Evolutionary conservation across 2,888 invertebrate genomes (phyloP).

Genomic region (Peribatodes rhomboidaria): DNA sequence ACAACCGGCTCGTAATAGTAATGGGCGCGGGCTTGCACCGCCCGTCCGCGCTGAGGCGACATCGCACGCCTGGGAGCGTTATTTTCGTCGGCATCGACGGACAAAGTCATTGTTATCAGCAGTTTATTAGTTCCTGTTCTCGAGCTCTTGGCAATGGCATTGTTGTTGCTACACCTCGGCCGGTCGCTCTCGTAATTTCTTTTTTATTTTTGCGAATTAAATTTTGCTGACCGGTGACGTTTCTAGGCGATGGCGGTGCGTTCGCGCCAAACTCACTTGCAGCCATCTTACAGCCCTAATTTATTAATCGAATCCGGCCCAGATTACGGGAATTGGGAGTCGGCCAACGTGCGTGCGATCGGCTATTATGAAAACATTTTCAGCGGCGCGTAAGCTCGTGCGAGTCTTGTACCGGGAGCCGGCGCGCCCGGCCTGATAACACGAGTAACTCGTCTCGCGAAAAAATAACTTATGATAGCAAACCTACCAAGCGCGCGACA

Average conservation of each 20-base stretch:
- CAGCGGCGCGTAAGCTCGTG: conserved; percentile 64
- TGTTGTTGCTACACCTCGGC: conserved; percentile 55
- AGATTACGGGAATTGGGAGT: conserved; percentile 68
- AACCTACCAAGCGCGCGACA: too few species aligned
- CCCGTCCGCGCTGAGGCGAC: conserved; percentile 53
- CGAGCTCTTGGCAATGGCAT: conserved; percentile 78
- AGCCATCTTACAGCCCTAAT: conserved; percentile 50
- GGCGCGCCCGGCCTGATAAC: conserved; percentile 30
- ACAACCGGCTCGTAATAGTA: conserved; percentile 50
- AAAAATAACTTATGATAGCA: not conserved
- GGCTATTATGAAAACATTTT: conserved; percentile 76
- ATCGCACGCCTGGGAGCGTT: conserved; percentile 74
- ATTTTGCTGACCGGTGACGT: not conserved
- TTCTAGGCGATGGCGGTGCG: conserved; percentile 1
- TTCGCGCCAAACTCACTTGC: conserved; percentile 14
- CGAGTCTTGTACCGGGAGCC: conserved; percentile 68
- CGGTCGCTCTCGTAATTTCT: conserved; percentile 41
- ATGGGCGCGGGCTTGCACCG: conserved; percentile 44
- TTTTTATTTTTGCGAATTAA: conserved; percentile 23
- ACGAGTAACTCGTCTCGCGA: conserved; percentile 41
- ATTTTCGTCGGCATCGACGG: conserved; percentile 75
- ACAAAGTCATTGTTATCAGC: conserved; percentile 71
- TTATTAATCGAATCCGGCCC: conserved; percentile 63
- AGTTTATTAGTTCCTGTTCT: conserved; percentile 76
- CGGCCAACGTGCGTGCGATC: conserved; percentile 73